Evolutionary conservation across 2,113 vertebrate species (phyloP), one percentile per base, ranked within the genome.

Genomic region (Elephantulus edwardii): DNA sequence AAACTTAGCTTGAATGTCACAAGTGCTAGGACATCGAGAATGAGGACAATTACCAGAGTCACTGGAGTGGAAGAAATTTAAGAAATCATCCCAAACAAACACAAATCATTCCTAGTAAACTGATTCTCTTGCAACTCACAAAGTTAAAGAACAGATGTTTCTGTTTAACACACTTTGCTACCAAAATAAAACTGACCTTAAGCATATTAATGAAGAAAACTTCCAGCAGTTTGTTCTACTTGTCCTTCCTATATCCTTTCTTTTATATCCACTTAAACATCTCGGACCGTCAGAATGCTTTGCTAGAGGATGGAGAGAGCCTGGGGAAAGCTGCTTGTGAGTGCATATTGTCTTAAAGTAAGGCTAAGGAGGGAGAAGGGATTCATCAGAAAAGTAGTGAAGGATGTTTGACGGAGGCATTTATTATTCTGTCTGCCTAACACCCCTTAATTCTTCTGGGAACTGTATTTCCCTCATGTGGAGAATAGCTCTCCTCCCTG

Each of bases 21-120:
- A 70, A 94, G 68, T 72, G 14, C 78, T n/a, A 75, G 82, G 52
- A 85, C 83, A 84, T 92, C 58, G 76, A 75, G 93, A 56, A 80
- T 66, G 91, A 91, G 88, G 83, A 92, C 88, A 95, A 93, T 94
- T 80, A 91, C 66, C 90, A 83, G 94, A 87, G 89, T 86, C 88
- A 86, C 64, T 95, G 76, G 72, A 85, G 76, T 62, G 30, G 64
- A 95, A 94, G 71, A 91, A 66, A 79, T 88, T 92, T 91, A 91
- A 93, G 82, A 93, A 93, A 90, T 89, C 74, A 89, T 83, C 62
- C 60, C 90, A 90, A 60, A 66, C 50, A 83, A 60, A 83, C 76
- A 91, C 83, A 86, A 91, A 93, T 93, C 76, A 90, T 42, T 33
- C 35, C 79, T 82, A 71, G n/a, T 88, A 88, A 93, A 86, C 52